These are phyloP conservation scores for Drosophila albomicans DNA, from an alignment of 1,140 invertebrate species.

Conservation along the genomic window DNA sequence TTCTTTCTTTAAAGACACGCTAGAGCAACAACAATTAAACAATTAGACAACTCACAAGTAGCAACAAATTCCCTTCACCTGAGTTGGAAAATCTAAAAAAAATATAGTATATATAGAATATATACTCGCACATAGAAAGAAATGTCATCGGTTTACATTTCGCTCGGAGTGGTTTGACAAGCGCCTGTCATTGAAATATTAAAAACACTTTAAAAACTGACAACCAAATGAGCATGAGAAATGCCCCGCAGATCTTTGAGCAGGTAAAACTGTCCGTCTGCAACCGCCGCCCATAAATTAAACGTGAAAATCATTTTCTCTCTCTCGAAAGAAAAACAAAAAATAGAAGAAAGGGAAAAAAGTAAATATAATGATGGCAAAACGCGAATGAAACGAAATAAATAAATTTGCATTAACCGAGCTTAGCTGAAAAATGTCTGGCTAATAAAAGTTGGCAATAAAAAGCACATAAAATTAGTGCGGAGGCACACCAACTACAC, in stretches of 20 bases:
- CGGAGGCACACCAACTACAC: conserved; percentile 27
- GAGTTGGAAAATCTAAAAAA: not conserved
- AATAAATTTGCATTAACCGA: conserved; percentile 81
- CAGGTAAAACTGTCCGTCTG: conserved; percentile 50
- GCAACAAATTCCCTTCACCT: conserved; percentile 37
- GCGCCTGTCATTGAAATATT: conserved; percentile 81
- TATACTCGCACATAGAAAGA: conserved; percentile 11
- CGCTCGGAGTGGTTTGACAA: conserved; percentile 59
- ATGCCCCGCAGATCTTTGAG: conserved; percentile 26
- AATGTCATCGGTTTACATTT: conserved; percentile 70
- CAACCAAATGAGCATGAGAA: conserved; percentile 56
- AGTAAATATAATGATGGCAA: conserved; percentile 13
- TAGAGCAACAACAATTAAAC: conserved; percentile 50
- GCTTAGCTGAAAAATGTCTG: conserved; percentile 79
- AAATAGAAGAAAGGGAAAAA: conserved; percentile 15
- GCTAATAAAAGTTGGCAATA: conserved; percentile 80
- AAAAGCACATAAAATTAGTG: conserved; percentile 81
- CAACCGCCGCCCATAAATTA: conserved; percentile 66
- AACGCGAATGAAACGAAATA: conserved; percentile 58
- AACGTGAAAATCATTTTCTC: conserved; percentile 61
- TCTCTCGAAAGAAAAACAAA: conserved; percentile 20
- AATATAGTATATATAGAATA: not conserved
- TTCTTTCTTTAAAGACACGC: too few relatives aligned
- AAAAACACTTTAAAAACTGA: conserved; percentile 77
- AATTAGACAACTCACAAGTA: conserved; percentile 34